Base-by-base conservation (phyloP, 2,797 vertebrate genomes). In the Allobates femoralis region DNA sequence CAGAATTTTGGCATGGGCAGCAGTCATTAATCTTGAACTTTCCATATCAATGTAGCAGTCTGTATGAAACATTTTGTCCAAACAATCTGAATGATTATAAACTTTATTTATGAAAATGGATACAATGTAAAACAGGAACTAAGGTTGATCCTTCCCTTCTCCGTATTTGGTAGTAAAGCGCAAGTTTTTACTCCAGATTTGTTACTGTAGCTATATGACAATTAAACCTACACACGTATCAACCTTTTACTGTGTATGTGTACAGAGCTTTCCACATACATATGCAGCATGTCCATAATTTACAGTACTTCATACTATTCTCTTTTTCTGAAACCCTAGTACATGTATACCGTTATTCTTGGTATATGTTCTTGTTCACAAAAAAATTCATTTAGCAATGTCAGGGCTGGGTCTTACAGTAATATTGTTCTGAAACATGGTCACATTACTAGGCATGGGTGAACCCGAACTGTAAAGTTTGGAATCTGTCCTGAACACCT, bases 121-220 rank as follows among this genome's bases (percentile, higher is more conserved):
- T 75, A 75, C 71, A 75, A 75, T 15, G 37, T 51, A 51, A 12
- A 75, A 75, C 15, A 7, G 37, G 50, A 26, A 75, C 41, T 75
- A 46, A 34, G 34, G 18, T 30, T 12, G 23, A 28, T 16, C n/a
- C 41, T 50, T 75, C 71, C 30, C 23, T 74, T 75, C 14, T 26
- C 41, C 41, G 15, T 75, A 75, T 75, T 28, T 75, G 71, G 71
- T 12, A 75, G 6, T 75, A n/a, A 23, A 73, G 3, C 12, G 23
- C 69, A 50, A 14, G 1, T 23, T 51, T 75, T 28, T 46, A 15
- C 51, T 75, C 23, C 71, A 16, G 71, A 50, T 19, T 26, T 21
- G 12, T 14, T 21, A 41, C 8, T 34, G 21, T 41, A n/a, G 12
- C 34, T n/a, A 32, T 71, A 66, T 28, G 32, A 32, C 15, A 32